A percentile compares a stretch with the other conserved stretches of the same genome.
Evolutionary conservation across 2,113 vertebrate species (phyloP).

Genomic region (Sorex araneus): DNA sequence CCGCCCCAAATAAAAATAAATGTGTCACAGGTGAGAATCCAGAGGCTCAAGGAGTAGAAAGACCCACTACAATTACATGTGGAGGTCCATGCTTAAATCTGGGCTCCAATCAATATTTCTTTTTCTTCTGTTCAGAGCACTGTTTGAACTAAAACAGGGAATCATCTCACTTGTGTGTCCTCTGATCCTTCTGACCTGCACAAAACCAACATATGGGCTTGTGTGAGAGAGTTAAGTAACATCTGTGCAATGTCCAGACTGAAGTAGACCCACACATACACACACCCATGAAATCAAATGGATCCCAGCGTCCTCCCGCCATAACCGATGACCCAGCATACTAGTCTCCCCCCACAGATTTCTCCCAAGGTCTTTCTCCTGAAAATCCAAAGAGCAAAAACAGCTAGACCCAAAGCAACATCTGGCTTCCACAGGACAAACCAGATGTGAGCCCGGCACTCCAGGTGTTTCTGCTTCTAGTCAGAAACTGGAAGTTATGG

Average conservation of each 20-base stretch:
- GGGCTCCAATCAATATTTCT: background rate
- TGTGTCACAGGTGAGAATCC: background rate
- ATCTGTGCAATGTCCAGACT: background rate
- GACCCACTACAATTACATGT: background rate
- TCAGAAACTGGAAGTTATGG: constrained; percentile 14
- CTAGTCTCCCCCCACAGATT: background rate
- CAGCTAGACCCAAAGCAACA: background rate
- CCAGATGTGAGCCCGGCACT: background rate
- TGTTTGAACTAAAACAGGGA: no score
- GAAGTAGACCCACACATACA: background rate
- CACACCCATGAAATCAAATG: background rate
- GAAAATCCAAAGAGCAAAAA: background rate
- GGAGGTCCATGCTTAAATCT: background rate
- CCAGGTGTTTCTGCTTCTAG: background rate
- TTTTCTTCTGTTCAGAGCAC: background rate
- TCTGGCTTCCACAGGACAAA: background rate
- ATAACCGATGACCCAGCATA: background rate
- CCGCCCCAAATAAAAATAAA: background rate
- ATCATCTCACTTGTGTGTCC: background rate
- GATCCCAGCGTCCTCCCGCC: background rate
- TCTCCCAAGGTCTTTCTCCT: background rate
- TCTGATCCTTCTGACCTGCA: background rate
- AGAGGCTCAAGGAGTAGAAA: background rate
- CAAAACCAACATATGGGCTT: background rate
- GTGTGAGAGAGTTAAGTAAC: background rate